Evolutionary conservation across 2,888 invertebrate genomes (phyloP).

Genomic region (Mesochorus sp.): DNA sequence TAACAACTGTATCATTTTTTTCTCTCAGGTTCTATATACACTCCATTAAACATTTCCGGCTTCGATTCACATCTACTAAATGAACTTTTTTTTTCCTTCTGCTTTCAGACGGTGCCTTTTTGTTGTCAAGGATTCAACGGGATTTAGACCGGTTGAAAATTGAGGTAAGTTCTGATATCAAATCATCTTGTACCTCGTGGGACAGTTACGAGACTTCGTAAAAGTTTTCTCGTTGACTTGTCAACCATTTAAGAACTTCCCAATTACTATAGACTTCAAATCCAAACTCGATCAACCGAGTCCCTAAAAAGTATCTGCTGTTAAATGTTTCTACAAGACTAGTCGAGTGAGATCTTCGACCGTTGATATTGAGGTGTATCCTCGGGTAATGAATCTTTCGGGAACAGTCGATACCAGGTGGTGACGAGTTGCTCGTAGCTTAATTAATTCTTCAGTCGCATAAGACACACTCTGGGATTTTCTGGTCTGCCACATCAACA

Average conservation of each 20-base stretch:
- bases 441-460: slow-evolving; percentile 53
- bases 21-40: neutral
- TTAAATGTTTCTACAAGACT: slow-evolving; percentile 6
- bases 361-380: slow-evolving; percentile 21
- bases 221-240: too few relatives aligned
- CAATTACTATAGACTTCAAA: neutral
- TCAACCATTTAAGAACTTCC: too few relatives aligned
- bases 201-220: too few relatives aligned
- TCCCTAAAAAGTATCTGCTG: slow-evolving; percentile 2
- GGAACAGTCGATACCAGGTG: slow-evolving; percentile 57
- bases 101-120: slow-evolving; percentile 42
- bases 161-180: slow-evolving; percentile 42
- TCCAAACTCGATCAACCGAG: neutral
- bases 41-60: neutral
- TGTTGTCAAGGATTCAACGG: neutral
- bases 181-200: too few relatives aligned
- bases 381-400: slow-evolving; percentile 51
- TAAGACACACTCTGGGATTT: slow-evolving; percentile 8
- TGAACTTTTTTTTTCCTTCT: slow-evolving; percentile 7
- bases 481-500: slow-evolving; percentile 1
- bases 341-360: slow-evolving; percentile 28
- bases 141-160: neutral
- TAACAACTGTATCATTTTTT: neutral
- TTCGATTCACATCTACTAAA: neutral
- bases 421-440: slow-evolving; percentile 55